These are phyloP conservation scores for Gila orcuttii DNA, from an alignment of 2,113 vertebrate genomes.

Conservation along the genomic window DNA sequence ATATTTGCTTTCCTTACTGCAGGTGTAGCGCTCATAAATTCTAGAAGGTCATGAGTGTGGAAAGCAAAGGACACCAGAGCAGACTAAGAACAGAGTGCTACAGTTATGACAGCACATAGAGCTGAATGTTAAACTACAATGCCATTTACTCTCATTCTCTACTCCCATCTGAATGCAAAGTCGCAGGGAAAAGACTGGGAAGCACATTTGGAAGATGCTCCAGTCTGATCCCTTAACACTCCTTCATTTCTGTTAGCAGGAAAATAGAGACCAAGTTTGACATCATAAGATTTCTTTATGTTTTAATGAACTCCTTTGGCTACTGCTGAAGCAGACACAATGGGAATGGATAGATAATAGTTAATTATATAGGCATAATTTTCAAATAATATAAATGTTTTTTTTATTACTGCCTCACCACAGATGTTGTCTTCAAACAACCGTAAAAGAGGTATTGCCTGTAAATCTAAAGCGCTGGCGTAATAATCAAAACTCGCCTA, in stretches of 20 bases:
- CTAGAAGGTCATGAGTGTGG: conserved; percentile 19
- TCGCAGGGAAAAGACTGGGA: background rate
- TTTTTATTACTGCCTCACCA: background rate
- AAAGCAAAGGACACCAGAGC: conserved; percentile 2
- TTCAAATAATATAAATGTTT: background rate
- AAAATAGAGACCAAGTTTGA: background rate
- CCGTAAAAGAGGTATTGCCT: background rate
- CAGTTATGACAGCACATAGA: background rate
- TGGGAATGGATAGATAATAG: background rate
- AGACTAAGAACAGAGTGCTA: background rate
- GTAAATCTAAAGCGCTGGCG: background rate
- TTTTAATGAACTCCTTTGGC: conserved; percentile 11
- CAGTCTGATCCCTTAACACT: background rate
- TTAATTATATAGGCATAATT: background rate
- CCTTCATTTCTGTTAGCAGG: background rate
- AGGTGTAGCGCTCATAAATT: conserved; percentile 5
- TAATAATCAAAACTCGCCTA: background rate
- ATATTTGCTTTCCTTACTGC: background rate
- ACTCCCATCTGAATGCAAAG: background rate
- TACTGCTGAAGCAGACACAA: background rate
- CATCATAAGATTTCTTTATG: background rate
- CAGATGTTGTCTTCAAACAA: background rate
- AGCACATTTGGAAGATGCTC: background rate
- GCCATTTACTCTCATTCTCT: background rate
- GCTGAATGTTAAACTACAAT: conserved; percentile 7